Conservation (phyloP, 2,797 vertebrate genomes). For the Pantherophis vulpinus region DNA sequence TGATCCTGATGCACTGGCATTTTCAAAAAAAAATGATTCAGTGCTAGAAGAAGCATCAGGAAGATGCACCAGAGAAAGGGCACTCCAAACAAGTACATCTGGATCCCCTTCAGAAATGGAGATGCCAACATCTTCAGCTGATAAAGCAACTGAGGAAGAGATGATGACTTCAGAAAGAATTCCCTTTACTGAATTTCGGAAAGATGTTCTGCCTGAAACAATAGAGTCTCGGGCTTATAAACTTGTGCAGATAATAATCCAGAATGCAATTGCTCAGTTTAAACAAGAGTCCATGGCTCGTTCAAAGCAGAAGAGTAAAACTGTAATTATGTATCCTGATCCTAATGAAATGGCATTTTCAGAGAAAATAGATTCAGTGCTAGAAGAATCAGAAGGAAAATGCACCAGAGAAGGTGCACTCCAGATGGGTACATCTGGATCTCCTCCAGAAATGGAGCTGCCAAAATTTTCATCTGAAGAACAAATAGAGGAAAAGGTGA, state of each 20-base stretch:
- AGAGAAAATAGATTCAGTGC: constrained; percentile 32
- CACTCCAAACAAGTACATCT: not conserved
- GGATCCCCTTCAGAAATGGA: not conserved
- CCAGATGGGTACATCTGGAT: not conserved
- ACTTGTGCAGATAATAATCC: not conserved
- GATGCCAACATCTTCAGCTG: constrained; percentile 10
- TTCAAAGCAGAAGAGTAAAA: constrained; percentile 1
- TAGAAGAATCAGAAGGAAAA: constrained; percentile 30
- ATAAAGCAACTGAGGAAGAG: not conserved
- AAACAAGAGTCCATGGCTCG: not conserved
- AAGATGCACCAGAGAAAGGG: not conserved
- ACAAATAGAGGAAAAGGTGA: not conserved
- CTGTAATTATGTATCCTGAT: constrained; percentile 44
- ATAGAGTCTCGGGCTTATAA: not conserved
- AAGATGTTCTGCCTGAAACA: not conserved
- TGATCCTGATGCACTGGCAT: constrained; percentile 35
- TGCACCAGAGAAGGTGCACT: not conserved
- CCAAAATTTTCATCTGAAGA: not conserved
- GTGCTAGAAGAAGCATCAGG: constrained; percentile 30
- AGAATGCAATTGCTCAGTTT: not conserved
- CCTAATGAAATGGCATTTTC: constrained; percentile 26
- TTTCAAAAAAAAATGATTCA: constrained; percentile 34
- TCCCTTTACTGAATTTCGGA: not conserved
- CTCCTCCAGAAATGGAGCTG: not conserved
- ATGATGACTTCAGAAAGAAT: not conserved